Percentiles rank a stretch among this genome's conserved stretches.
These are phyloP conservation scores for Climacteris rufus DNA, from an alignment of 2,113 vertebrate species.

Conservation along the genomic window DNA sequence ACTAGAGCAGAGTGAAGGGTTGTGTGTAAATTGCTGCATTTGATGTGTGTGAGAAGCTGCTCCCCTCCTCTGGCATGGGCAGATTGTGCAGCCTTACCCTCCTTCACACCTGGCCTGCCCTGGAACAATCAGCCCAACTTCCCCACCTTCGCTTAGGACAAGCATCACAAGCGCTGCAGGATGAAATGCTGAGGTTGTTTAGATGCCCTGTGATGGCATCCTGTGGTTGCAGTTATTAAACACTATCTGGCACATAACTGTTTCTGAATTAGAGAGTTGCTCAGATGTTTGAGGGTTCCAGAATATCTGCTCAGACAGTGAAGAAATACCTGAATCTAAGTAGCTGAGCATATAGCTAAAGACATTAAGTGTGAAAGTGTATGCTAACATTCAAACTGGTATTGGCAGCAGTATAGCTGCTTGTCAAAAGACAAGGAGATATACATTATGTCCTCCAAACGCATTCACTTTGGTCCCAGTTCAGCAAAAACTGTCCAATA, in stretches of 20 bases:
- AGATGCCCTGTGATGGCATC: neutral
- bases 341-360: neutral
- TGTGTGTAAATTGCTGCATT: neutral
- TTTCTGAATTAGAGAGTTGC: neutral
- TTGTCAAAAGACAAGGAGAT: neutral
- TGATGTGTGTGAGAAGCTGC: neutral
- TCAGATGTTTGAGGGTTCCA: neutral
- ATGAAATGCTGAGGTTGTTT: neutral
- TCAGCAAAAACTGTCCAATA: neutral
- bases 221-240: neutral
- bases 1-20: neutral
- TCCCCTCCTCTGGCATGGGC: neutral
- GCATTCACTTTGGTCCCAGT: neutral
- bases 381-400: neutral
- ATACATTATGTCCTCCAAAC: neutral
- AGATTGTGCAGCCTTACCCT: neutral
- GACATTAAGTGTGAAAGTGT: neutral
- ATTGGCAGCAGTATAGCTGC: neutral
- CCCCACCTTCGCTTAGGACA: neutral
- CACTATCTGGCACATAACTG: neutral
- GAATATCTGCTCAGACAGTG: neutral
- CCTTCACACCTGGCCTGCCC: fast-evolving
- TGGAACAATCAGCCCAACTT: fast-evolving
- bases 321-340: neutral
- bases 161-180: neutral